Evolutionary conservation across 2,113 vertebrate species (phyloP).

Genomic region (Megaptera novaeangliae): DNA sequence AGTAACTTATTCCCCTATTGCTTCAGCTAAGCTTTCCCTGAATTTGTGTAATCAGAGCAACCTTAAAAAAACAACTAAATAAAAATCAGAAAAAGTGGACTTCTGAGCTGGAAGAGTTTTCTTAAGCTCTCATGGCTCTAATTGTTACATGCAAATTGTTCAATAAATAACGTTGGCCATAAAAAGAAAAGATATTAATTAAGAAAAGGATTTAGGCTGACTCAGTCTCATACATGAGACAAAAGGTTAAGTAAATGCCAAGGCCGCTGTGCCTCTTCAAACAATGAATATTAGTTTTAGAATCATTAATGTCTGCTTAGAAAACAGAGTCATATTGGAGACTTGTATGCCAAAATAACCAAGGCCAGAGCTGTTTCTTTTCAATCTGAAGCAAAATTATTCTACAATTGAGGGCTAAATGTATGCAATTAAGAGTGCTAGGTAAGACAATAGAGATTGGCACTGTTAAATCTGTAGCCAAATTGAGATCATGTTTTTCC

Average conservation of each 20-base stretch:
- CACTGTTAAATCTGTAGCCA: conserved; percentile 79
- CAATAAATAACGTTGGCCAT: conserved; percentile 85
- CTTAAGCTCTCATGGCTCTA: conserved; percentile 77
- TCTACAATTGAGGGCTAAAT: conserved; percentile 86
- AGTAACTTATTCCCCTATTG: neutral
- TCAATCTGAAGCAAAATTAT: conserved; percentile 93
- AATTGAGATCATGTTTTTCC: conserved; percentile 82
- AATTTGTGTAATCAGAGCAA: conserved; percentile 57
- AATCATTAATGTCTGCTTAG: conserved; percentile 98
- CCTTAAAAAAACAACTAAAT: conserved; percentile 58
- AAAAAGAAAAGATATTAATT: conserved; percentile 97
- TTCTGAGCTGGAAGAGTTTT: conserved; percentile 55
- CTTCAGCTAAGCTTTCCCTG: neutral
- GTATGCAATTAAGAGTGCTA: conserved; percentile 88
- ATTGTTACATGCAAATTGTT: conserved; percentile 85
- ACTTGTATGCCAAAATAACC: conserved; percentile 90
- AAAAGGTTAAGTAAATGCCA: conserved; percentile 99
- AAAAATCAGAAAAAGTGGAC: conserved; percentile 39
- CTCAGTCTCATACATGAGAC: conserved; percentile 95
- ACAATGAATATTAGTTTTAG: conserved; percentile 99
- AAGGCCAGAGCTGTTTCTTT: conserved; percentile 88
- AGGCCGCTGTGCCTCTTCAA: conserved; percentile 96
- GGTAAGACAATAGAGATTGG: conserved; percentile 81
- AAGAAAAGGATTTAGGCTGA: conserved; percentile 97
- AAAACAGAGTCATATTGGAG: conserved; percentile 95